Evolutionary conservation across 1,140 invertebrate species (phyloP), one percentile per base, ranked within the genome.

Genomic region (Psix sp.): DNA sequence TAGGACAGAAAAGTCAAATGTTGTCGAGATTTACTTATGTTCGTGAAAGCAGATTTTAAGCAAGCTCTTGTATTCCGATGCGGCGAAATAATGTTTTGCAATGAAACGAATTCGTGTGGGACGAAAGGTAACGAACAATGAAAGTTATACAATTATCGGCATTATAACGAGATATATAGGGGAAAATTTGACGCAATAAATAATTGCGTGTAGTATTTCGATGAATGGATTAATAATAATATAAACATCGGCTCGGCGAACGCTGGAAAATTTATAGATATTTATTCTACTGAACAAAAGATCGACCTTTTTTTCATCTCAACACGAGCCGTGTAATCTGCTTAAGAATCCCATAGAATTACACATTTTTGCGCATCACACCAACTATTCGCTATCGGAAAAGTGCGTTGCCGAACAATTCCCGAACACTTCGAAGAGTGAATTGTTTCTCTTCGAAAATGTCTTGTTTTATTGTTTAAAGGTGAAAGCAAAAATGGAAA

Each of bases 61-160:
- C 56, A 42, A 62, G 56, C 40, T 54, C 51, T 56, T 42, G 49
- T 43, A 43, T 52, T 59, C 33, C 65, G 46, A 68, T 16, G 40
- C 20, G 52, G 29, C 24, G 67, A 63, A 63, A 60, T 49, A 62
- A 63, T 63, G 68, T 73, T 73, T 73, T 73, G 68, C 68, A 73
- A 73, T 54, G 52, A 60, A 73, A 73, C 68, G 60, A 65, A 73
- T 66, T 66, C 45, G 60, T 60, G 68, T 73, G 60, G 68, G 68
- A 73, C 60, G 68, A 73, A 60, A 65, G 68, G 68, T 73, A 73
- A 73, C 68, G 59, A 60, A 73, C 68, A 73, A 73, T 73, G 60
- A 73, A 60, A 65, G 52, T 73, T 65, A 60, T 65, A 73, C 59
- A 72, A 72, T 72, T 72, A 72, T 72, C 59, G 68, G 42, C 59